Evolutionary conservation across 2,888 invertebrate species (phyloP).

Genomic region (Zaprionus obscuricornis): DNA sequence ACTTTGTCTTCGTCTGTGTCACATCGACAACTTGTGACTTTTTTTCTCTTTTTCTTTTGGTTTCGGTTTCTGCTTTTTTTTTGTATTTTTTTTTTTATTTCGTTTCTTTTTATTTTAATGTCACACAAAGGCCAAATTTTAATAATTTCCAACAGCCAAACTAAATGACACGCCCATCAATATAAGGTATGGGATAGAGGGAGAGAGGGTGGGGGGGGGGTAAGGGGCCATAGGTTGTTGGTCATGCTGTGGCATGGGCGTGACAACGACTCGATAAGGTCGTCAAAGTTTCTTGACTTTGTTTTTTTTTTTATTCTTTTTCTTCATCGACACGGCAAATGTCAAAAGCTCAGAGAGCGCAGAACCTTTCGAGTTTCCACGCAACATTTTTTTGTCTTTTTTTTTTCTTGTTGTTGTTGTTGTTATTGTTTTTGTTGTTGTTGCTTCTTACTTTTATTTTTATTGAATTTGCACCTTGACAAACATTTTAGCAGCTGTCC

Average conservation of each 20-base stretch:
- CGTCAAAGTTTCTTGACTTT: slow-evolving; percentile 54
- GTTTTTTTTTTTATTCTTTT: background rate
- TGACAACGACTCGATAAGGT: slow-evolving; percentile 74
- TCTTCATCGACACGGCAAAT: slow-evolving; percentile 23
- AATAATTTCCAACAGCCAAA: slow-evolving; percentile 59
- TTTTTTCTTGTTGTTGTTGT: slow-evolving; percentile 15
- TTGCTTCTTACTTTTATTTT: slow-evolving; percentile 61
- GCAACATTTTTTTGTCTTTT: background rate
- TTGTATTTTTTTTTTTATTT: no score
- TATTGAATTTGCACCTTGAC: slow-evolving; percentile 76
- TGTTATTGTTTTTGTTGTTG: slow-evolving; percentile 70
- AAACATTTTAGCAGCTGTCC: slow-evolving; percentile 68
- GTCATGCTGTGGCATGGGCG: slow-evolving; percentile 44
- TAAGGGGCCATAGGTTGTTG: no score
- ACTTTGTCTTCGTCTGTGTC: slow-evolving; percentile 17
- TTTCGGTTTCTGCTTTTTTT: no score
- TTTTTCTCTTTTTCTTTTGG: no score
- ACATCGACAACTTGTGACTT: slow-evolving; percentile 18
- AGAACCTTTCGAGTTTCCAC: slow-evolving; percentile 2
- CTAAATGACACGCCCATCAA: slow-evolving; percentile 56
- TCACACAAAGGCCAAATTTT: slow-evolving; percentile 68
- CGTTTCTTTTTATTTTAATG: slow-evolving; percentile 62
- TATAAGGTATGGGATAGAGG: background rate
- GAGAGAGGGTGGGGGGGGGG: no score
- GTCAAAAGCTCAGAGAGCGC: slow-evolving; percentile 42